Evolutionary conservation across 2,113 vertebrate species (phyloP).

Genomic region (Amphiprion ocellaris): DNA sequence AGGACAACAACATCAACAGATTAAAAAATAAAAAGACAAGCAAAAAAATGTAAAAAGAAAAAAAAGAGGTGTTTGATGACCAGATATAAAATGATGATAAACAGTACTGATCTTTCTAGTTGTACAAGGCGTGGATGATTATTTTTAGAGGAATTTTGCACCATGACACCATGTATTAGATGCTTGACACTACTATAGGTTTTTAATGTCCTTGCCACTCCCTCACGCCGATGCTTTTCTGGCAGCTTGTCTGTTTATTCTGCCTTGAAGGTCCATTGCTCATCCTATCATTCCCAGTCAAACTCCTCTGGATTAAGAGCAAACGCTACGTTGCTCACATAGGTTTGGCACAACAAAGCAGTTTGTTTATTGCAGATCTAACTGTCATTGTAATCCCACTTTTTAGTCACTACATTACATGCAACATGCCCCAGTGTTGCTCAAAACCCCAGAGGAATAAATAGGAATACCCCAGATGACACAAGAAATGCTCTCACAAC

Average conservation of each 20-base stretch:
- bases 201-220: slow-evolving; percentile 54
- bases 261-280: slow-evolving; percentile 60
- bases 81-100: background rate
- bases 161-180: slow-evolving; percentile 14
- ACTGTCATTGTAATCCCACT: slow-evolving; percentile 50
- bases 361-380: slow-evolving; percentile 54
- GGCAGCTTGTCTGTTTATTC: slow-evolving; percentile 70
- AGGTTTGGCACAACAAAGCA: slow-evolving; percentile 59
- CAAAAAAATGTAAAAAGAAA: too few species aligned
- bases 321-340: slow-evolving; percentile 52
- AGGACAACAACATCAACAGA: background rate
- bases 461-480: slow-evolving; percentile 15
- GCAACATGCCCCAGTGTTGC: slow-evolving; percentile 33
- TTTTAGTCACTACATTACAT: slow-evolving; percentile 56
- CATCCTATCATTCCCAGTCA: slow-evolving; percentile 56
- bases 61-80: background rate
- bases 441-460: slow-evolving; percentile 26
- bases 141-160: slow-evolving; percentile 13
- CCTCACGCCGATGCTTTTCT: slow-evolving; percentile 48
- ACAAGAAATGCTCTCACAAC: slow-evolving; percentile 8
- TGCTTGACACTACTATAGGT: slow-evolving; percentile 7
- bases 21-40: background rate
- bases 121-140: background rate
- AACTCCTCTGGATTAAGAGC: slow-evolving; percentile 65
- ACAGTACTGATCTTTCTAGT: background rate